phyloP scores from a whole-genome alignment of 1,140 invertebrate species.

The Triops longicaudatus region DNA sequence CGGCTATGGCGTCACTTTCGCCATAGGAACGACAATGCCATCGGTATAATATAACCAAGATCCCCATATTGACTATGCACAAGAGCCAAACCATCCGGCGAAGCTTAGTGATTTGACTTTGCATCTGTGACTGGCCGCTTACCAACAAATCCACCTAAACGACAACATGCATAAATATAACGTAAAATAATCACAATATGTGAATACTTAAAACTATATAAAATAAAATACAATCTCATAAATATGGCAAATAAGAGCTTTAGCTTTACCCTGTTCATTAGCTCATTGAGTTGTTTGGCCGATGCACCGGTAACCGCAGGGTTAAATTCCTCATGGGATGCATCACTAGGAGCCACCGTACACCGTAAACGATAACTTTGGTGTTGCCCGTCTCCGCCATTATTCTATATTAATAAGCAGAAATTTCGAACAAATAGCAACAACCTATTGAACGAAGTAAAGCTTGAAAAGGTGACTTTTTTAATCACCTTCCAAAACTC shows the following conservation, averaged over 20 bases:
- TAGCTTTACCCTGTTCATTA: slow-evolving; percentile 11
- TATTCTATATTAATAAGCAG: slow-evolving; percentile 15
- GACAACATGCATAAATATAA: too few relatives aligned
- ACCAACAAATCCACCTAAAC: neutral
- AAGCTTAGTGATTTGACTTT: neutral
- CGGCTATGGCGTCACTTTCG: neutral
- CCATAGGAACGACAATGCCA: neutral
- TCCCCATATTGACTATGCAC: neutral
- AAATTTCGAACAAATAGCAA: neutral
- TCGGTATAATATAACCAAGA: neutral
- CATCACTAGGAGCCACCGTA: slow-evolving; percentile 28
- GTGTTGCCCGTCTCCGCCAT: neutral
- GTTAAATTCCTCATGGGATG: slow-evolving; percentile 25
- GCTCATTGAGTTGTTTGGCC: slow-evolving; percentile 7
- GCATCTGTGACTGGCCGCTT: neutral
- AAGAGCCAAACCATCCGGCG: neutral
- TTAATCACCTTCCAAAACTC: slow-evolving; percentile 59
- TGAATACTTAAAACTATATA: too few relatives aligned
- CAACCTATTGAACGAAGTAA: neutral
- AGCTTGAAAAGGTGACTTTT: too few relatives aligned
- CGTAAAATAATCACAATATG: too few relatives aligned
- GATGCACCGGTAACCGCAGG: neutral
- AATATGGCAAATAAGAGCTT: neutral
- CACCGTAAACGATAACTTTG: slow-evolving; percentile 28
- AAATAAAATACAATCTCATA: too few relatives aligned